phyloP scores from a whole-genome alignment of 2,888 invertebrate genomes.

The Pristionchus mayeri region DNA sequence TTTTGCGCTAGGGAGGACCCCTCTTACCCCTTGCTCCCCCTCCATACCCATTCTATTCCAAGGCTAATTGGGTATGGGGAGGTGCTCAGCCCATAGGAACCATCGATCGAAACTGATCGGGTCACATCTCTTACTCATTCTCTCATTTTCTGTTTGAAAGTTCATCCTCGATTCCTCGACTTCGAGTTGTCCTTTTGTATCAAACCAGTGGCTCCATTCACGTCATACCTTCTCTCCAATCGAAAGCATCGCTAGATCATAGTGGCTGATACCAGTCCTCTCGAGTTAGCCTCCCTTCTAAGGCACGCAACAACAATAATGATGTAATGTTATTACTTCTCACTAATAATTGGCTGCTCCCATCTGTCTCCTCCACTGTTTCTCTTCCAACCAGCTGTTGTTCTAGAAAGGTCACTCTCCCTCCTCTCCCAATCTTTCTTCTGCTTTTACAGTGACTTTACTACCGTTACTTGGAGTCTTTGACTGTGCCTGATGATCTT shows the following conservation, averaged over 20 bases:
- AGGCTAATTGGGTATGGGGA: slow-evolving; percentile 39
- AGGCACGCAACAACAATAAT: slow-evolving; percentile 2
- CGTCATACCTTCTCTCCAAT: not conserved
- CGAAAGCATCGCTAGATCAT: not conserved
- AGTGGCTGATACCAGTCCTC: slow-evolving; percentile 39
- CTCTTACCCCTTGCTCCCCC: not conserved
- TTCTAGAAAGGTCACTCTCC: slow-evolving; percentile 3
- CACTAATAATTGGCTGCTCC: slow-evolving; percentile 5
- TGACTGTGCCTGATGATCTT: not conserved
- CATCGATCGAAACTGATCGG: slow-evolving; percentile 10
- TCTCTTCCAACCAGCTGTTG: slow-evolving; percentile 22
- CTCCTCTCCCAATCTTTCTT: not conserved
- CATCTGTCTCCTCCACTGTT: not conserved
- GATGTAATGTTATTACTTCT: slow-evolving; percentile 40
- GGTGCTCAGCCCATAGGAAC: not conserved
- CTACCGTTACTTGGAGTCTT: not conserved
- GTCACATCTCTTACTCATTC: not conserved
- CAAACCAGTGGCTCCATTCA: not conserved
- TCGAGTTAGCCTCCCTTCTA: not conserved
- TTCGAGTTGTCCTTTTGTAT: not conserved
- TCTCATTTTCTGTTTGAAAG: not conserved
- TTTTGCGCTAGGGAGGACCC: slow-evolving; percentile 36
- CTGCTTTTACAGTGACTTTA: not conserved
- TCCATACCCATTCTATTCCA: slow-evolving; percentile 41
- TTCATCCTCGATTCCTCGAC: not conserved